Evolutionary conservation across 2,113 vertebrate genomes (phyloP).

Genomic region (Calidris pugnax): DNA sequence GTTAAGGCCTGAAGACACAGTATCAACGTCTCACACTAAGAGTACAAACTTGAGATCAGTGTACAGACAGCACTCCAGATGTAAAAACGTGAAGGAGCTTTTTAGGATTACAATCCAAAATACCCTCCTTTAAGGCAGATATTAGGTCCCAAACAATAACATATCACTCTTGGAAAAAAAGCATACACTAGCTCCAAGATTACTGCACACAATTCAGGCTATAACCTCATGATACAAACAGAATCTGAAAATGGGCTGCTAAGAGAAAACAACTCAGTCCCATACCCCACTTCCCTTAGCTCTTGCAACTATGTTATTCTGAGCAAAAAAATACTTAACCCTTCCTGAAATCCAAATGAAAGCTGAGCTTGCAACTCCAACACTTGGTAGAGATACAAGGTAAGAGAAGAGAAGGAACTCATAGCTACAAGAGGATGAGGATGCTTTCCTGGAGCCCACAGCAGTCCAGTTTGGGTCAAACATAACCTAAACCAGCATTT

Average conservation of each 20-base stretch:
- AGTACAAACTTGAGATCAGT: neutral
- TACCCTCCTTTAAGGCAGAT: neutral
- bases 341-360: too few relatives aligned
- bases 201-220: too few relatives aligned
- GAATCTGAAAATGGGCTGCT: neutral
- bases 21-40: neutral
- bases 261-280: neutral
- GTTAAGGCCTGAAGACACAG: neutral
- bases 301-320: neutral
- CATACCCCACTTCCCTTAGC: neutral
- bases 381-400: neutral
- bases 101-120: neutral
- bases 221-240: neutral
- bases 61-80: neutral
- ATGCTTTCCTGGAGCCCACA: neutral
- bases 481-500: neutral
- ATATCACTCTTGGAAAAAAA: neutral
- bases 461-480: neutral
- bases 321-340: neutral
- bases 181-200: neutral
- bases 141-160: neutral
- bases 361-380: too few relatives aligned
- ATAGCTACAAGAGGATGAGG: neutral
- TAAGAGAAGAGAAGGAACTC: neutral
- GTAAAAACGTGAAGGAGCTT: neutral